Evolutionary conservation across 92 coral and sea anemone species (phyloP), one percentile per base, ranked within the genome.

Genomic region (Epizoanthus ramosus): DNA sequence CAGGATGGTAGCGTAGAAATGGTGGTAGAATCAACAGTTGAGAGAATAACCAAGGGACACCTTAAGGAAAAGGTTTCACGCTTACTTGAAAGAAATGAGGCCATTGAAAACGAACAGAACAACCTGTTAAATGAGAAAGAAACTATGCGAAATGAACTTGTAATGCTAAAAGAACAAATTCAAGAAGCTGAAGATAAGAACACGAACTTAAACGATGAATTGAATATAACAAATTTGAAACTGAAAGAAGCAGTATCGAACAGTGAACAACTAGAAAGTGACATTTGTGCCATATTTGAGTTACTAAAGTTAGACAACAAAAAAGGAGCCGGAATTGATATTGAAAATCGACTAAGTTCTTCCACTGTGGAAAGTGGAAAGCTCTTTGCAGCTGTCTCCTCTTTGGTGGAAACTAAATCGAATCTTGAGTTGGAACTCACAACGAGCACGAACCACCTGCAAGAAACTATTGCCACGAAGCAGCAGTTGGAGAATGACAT

Each of bases 401-500:
- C 82, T 60, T 43, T 77, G 57, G 82, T 77, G 21, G 57, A 77
- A 61, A 41, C 71, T 37, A 90, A 86, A 58, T 81, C 84, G 54
- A 87, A 89, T 31, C 85, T 93, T 9, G 90, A 87, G 63, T 74
- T 89, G 21, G 85, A 91, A 79, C 91, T 93, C 3, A 75, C 74
- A 18, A 90, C 90, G 71, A 93, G 90, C n/a, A 86, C 93, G 3
- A 85, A 73, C 81, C 58, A 65, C 60, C 83, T 93, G 33, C 81
- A 88, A 54, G 95, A 86, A 25, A 94, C 92, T 8, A 91, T 84
- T 67, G 86, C 76, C 28, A 86, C 91, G 31, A 93, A 93, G 57
- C 86, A 90, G 23, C 73, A 66, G 73, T 83, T 93, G 35, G 98
- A 93, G 79, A 86, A 85, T 71, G 98, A 91, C 68, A 68, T 93